Evolutionary conservation across 2,888 invertebrate species (phyloP), one percentile per base, ranked within the genome.

Genomic region (Coleophora deauratella): DNA sequence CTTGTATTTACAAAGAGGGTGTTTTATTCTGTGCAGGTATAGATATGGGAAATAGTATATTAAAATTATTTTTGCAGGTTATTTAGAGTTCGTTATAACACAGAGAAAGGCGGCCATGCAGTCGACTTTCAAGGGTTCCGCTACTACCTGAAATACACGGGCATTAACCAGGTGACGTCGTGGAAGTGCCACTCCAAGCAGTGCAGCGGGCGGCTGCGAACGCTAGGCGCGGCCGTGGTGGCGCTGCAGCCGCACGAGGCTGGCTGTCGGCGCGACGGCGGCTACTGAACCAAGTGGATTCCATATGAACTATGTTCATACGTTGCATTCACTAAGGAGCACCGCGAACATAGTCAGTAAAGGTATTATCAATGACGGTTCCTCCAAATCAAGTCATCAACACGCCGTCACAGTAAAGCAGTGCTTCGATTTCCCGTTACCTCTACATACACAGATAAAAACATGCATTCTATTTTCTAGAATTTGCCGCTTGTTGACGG

Each of bases 261-360:
- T 8, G 34, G 4, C 68, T 66, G 52, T 66, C 67, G 3, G 64
- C 62, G 9, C 64, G 66, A 62, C 44, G 59, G 12, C 21, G 21
- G 21, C 21, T 21, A 4, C 21, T 3, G 21, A 21, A 3, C 21
- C 21, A n/a, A n/a, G n/a, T n/a, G n/a, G n/a, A n/a, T n/a, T n/a
- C n/a, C n/a, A n/a, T n/a, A n/a, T n/a, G n/a, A n/a, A n/a, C n/a
- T n/a, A n/a, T n/a, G n/a, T n/a, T n/a, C n/a, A n/a, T n/a, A n/a
- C n/a, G n/a, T n/a, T n/a, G n/a, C n/a, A n/a, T n/a, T n/a, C n/a
- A n/a, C n/a, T n/a, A n/a, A n/a, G n/a, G n/a, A n/a, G n/a, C n/a
- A n/a, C n/a, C n/a, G n/a, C n/a, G n/a, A n/a, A n/a, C n/a, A n/a
- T n/a, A n/a, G n/a, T n/a, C n/a, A n/a, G n/a, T n/a, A n/a, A n/a